These are phyloP conservation scores for Bombus impatiens DNA, from an alignment of 1,140 invertebrate genomes.

Conservation along the genomic window DNA sequence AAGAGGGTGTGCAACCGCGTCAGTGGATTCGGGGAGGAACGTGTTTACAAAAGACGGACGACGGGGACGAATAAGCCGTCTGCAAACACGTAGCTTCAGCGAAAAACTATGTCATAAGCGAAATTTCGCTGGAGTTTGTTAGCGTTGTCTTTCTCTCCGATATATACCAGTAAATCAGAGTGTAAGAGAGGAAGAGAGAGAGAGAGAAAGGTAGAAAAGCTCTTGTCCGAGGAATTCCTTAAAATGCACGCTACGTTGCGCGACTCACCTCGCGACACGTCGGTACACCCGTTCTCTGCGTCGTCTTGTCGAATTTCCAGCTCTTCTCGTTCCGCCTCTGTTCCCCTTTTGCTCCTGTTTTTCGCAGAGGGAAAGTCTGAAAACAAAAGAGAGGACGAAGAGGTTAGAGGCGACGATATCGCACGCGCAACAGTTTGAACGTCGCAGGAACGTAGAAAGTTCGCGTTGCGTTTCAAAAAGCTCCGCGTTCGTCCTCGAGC, in stretches of 20 bases:
- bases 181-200: neutral
- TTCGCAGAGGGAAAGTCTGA: neutral
- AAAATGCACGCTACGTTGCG: conserved; percentile 8
- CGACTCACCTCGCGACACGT: conserved; percentile 19
- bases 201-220: too few relatives aligned
- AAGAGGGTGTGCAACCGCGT: neutral
- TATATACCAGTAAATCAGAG: neutral
- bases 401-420: neutral
- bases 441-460: neutral
- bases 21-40: neutral
- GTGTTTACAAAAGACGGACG: conserved; percentile 44
- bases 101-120: conserved; percentile 56
- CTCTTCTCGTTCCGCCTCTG: neutral
- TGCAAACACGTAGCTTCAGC: conserved; percentile 52
- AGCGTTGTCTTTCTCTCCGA: neutral
- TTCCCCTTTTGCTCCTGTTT: neutral
- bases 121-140: conserved; percentile 61
- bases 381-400: conserved; percentile 12
- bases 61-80: conserved; percentile 32
- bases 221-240: neutral
- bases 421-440: neutral
- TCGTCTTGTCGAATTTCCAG: conserved; percentile 5
- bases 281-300: neutral
- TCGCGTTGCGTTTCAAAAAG: neutral
- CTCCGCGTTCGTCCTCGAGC: neutral